Evolutionary conservation across 2,113 vertebrate genomes (phyloP), one percentile per base, ranked within the genome.

Genomic region (Glareola pratincola): DNA sequence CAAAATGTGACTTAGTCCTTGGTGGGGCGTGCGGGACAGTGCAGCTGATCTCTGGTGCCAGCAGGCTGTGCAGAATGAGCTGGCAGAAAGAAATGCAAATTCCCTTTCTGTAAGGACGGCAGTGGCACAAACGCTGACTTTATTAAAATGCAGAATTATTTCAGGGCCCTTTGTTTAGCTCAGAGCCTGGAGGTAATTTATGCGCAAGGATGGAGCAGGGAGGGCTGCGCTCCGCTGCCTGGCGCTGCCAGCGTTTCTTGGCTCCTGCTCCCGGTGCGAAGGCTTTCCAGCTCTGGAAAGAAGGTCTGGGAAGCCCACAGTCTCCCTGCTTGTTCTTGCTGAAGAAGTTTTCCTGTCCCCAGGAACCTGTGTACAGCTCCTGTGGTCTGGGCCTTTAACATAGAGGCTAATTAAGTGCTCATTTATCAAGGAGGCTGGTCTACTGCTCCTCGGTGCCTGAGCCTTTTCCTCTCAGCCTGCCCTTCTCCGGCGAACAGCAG

Each of bases 161-260:
- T 95, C 89, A 77, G 78, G 73, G 84, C 85, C 80, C 86, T 97
- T 97, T 96, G 94, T 97, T 97, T 95, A 94, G 93, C 86, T 92
- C 59, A 19, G 76, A 88, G 97, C 94, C 95, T 27, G 45, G 78
- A 98, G 96, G 93, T 96, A 97, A 98, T 97, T 97, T 97, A 97
- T 97, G 92, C 85, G 14, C 59, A 84, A 59, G 12, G 68, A 92
- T 80, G 90, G 91, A 95, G 76, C 54, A 32, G 82, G 0, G 9
- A 95, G 80, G 92, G 83, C 93, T 94, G 84, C 63, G 92, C 94
- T 96, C 20, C 39, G 91, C 82, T 85, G 64, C 79, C 68, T 64
- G 85, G 89, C 3, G 1, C 36, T 95, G 78, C 93, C 94, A 96
- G 89, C 80, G 22, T 77, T 78, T 63, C 93, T 94, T 86, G 86